Percentiles rank a stretch among this genome's conserved stretches.
Evolutionary conservation across 2,113 vertebrate species (phyloP).

Genomic region (Megaceryle torquata): DNA sequence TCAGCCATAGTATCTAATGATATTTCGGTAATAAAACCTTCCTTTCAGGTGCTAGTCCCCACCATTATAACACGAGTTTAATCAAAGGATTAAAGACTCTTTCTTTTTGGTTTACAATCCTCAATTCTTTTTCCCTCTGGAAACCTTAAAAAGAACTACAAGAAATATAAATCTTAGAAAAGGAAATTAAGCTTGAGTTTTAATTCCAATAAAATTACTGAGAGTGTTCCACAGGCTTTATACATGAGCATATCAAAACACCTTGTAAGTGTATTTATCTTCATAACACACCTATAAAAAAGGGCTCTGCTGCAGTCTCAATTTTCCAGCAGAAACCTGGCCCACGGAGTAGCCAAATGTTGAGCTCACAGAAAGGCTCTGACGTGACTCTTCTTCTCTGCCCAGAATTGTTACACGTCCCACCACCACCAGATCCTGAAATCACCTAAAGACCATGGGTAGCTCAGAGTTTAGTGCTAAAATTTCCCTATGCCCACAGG

Average conservation of each 20-base stretch:
- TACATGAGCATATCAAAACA: neutral
- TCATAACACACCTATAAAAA: neutral
- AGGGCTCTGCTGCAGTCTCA: neutral
- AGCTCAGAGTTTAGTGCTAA: neutral
- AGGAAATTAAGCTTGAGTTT: slow-evolving; percentile 11
- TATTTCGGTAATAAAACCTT: slow-evolving; percentile 26
- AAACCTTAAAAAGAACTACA: slow-evolving; percentile 9
- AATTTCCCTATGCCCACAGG: neutral
- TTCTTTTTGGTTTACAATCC: slow-evolving; percentile 32
- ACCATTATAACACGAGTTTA: slow-evolving; percentile 19
- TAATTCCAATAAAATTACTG: slow-evolving; percentile 10
- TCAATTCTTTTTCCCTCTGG: slow-evolving; percentile 23
- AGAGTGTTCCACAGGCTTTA: neutral
- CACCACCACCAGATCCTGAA: neutral
- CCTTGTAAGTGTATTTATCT: neutral
- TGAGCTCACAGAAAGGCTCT: neutral
- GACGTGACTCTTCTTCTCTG: neutral
- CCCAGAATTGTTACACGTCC: neutral
- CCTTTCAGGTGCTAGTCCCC: neutral
- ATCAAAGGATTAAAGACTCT: slow-evolving; percentile 47
- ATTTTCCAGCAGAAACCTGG: neutral
- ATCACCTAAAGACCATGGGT: neutral
- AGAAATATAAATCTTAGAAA: slow-evolving; percentile 21
- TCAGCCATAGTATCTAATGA: slow-evolving; percentile 14
- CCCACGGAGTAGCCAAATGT: neutral